Evolutionary conservation across 2,113 vertebrate genomes (phyloP).

Genomic region (Ictalurus punctatus): DNA sequence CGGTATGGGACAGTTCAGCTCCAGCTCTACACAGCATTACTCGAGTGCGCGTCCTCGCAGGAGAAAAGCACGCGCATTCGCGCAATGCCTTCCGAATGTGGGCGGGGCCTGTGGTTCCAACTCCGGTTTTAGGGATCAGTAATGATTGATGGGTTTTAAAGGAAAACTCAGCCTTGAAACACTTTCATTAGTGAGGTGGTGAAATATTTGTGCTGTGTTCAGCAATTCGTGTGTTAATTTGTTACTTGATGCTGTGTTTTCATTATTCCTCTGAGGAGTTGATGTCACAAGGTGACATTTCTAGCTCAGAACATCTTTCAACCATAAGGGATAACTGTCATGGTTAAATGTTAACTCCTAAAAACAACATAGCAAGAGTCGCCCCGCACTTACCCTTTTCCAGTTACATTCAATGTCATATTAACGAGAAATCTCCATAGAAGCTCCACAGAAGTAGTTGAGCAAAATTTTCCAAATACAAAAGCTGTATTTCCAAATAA

Average conservation of each 20-base stretch:
- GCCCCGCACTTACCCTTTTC: not conserved
- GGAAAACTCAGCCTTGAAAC: not conserved
- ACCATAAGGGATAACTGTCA: not conserved
- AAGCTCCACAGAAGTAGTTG: not conserved
- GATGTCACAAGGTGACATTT: not conserved
- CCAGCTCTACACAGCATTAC: not conserved
- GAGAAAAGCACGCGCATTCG: not conserved
- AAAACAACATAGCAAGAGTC: no score
- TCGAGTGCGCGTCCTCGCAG: not conserved
- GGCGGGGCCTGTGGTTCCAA: not conserved
- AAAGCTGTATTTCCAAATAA: not conserved
- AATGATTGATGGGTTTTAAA: not conserved
- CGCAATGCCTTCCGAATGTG: not conserved
- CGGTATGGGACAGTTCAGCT: not conserved
- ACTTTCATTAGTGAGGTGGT: not conserved
- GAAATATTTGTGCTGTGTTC: not conserved
- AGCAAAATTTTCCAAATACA: not conserved
- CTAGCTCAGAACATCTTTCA: not conserved
- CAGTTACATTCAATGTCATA: not conserved
- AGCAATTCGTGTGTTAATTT: no score
- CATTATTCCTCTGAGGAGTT: not conserved
- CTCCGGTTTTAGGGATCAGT: not conserved
- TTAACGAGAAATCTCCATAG: not conserved
- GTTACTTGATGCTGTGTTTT: not conserved
- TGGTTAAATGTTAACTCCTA: no score